Conservation (phyloP, 2,797 vertebrate species). For the Chromobotia macracanthus region DNA sequence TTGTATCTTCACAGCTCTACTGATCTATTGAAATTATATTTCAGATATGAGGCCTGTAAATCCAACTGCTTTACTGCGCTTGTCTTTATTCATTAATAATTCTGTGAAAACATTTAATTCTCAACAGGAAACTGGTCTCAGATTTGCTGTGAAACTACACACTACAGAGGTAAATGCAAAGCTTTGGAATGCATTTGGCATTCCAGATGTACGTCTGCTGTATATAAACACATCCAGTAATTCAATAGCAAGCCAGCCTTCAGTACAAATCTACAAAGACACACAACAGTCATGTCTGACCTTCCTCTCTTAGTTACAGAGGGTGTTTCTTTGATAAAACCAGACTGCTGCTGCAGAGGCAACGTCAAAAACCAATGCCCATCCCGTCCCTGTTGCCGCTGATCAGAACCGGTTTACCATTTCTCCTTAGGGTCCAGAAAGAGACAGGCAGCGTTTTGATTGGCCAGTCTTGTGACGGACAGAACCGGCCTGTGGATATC, state of each 20-base stretch:
- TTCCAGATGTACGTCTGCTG: background rate
- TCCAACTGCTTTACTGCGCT: background rate
- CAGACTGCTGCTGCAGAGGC: background rate
- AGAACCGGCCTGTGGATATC: background rate
- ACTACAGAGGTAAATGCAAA: background rate
- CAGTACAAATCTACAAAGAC: background rate
- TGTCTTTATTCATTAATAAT: background rate
- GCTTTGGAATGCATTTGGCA: no score
- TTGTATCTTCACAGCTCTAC: background rate
- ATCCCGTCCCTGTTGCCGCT: background rate
- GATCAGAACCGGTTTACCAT: background rate
- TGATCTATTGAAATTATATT: background rate
- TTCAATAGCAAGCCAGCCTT: background rate
- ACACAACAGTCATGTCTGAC: background rate
- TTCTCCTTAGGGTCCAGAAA: slow-evolving; percentile 1
- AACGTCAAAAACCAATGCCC: background rate
- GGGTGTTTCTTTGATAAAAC: no score
- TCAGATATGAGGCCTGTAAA: background rate
- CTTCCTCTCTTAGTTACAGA: no score
- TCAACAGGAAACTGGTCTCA: background rate
- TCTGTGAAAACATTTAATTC: background rate
- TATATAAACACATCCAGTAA: background rate
- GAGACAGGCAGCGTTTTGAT: background rate
- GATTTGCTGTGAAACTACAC: background rate
- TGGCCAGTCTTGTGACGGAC: background rate